A percentile compares a stretch with the other conserved stretches of the same genome.
phyloP scores from a whole-genome alignment of 2,797 vertebrate species.

The Synanceia verrucosa region DNA sequence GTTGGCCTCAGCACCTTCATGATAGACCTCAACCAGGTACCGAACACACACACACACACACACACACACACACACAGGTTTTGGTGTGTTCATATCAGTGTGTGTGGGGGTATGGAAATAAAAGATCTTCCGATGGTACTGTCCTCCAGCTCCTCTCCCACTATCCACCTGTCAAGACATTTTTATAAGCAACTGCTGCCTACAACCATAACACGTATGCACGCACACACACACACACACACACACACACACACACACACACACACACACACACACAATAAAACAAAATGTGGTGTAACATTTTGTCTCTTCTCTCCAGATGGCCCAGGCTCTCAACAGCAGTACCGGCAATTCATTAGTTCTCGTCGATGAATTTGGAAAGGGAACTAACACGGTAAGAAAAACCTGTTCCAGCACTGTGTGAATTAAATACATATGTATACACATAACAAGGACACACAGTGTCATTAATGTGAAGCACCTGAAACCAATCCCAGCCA shows the following conservation, averaged over 20 bases:
- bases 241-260: slow-evolving; percentile 18
- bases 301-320: slow-evolving; percentile 76
- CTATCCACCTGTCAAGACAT: slow-evolving; percentile 86
- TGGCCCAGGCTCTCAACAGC: slow-evolving; percentile 92
- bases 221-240: slow-evolving; percentile 23
- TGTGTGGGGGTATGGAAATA: slow-evolving; percentile 81
- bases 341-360: slow-evolving; percentile 92
- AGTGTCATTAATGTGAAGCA: slow-evolving; percentile 31
- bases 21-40: slow-evolving; percentile 96
- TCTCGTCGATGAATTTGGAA: slow-evolving; percentile 98
- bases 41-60: neutral
- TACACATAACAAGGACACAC: slow-evolving; percentile 31
- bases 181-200: slow-evolving; percentile 79
- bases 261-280: slow-evolving; percentile 25
- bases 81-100: slow-evolving; percentile 2
- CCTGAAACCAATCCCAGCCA: slow-evolving; percentile 33
- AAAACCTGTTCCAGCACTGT: slow-evolving; percentile 26
- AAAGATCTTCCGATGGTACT: slow-evolving; percentile 78
- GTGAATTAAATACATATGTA: slow-evolving; percentile 39
- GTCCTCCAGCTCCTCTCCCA: slow-evolving; percentile 87
- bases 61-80: neutral
- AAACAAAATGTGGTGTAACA: slow-evolving; percentile 26
- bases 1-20: slow-evolving; percentile 97
- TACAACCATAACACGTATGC: slow-evolving; percentile 19
- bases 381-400: slow-evolving; percentile 95